Evolutionary conservation across 2,797 vertebrate species (phyloP), one percentile per base, ranked within the genome.

Genomic region (Scarus forsteni): DNA sequence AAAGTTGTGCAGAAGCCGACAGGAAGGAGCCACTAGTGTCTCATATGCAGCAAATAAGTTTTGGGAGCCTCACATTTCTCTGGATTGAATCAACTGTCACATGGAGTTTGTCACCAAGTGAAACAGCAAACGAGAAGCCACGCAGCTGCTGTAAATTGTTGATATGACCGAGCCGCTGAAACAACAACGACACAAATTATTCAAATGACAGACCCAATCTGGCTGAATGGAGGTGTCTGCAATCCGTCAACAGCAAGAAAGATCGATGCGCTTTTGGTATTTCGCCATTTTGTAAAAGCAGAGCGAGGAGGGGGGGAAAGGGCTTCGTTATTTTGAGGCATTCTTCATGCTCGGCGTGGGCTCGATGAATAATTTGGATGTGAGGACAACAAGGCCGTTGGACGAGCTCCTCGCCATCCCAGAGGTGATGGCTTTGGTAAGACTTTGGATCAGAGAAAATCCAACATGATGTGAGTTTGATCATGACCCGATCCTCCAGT

Each of bases 191-290:
- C 72, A 82, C 81, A 72, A 86, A 85, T 81, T 73, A 81, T 85
- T 90, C 79, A 86, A 85, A 85, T 69, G 74, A 78, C 61, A 62
- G 69, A 81, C 55, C 59, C 8, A 74, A 76, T 70, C 64, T 74
- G 2, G 1, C 1, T n/a, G 77, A 53, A 60, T 77, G 80, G 78
- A 83, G 62, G 73, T 80, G 74, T 85, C 56, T 35, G 35, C n/a
- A 72, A 44, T 61, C 55, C 51, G 62, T 79, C 81, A 83, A 10
- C 70, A 62, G 12, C 69, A 54, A 81, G 52, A 43, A 77, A 70
- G 66, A 84, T 83, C 68, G 67, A 88, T 86, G 83, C 46, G 45
- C 42, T 73, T 19, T 12, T 56, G 55, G 1, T 54, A 52, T 27
- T 46, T 62, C 6, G 10, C 39, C 70, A 42, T 54, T 14, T 40